Evolutionary conservation across 2,797 vertebrate species (phyloP).

Genomic region (Lagocephalus sceleratus): DNA sequence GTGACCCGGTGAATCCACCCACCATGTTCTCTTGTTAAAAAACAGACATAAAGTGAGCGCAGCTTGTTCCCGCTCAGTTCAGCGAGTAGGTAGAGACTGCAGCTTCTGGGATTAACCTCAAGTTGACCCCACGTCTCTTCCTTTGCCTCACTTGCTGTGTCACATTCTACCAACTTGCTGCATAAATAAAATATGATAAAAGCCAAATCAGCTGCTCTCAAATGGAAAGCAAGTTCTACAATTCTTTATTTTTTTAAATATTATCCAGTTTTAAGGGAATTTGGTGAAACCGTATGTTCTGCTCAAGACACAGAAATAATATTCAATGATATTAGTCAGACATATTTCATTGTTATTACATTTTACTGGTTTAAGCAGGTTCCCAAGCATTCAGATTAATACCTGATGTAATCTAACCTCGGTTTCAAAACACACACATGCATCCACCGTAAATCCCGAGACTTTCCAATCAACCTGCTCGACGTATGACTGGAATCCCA

Average conservation of each 20-base stretch:
- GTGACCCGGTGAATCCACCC: neutral
- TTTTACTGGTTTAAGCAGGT: too few species aligned
- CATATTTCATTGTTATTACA: neutral
- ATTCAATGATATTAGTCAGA: neutral
- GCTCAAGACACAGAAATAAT: too few species aligned
- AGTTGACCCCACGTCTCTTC: conserved; percentile 36
- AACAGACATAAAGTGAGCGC: conserved; percentile 29
- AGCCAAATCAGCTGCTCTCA: conserved; percentile 17
- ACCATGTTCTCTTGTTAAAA: neutral
- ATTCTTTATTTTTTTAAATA: conserved; percentile 1
- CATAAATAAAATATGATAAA: conserved; percentile 52
- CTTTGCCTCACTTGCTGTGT: conserved; percentile 23
- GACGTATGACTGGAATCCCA: too few species aligned
- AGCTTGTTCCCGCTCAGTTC: conserved; percentile 23
- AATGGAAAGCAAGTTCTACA: conserved; percentile 4
- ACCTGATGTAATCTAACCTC: too few species aligned
- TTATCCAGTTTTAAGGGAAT: neutral
- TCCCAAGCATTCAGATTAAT: too few species aligned
- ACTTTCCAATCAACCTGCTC: too few species aligned
- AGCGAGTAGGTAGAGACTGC: conserved; percentile 11
- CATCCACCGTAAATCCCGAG: too few species aligned
- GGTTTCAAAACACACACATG: too few species aligned
- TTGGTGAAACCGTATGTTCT: neutral
- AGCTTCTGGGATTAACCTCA: conserved; percentile 28
- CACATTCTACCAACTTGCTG: conserved; percentile 22